Percentiles rank a stretch among this genome's conserved stretches.
Conservation (phyloP, 1,140 invertebrate species). For the Telenomus remus region DNA sequence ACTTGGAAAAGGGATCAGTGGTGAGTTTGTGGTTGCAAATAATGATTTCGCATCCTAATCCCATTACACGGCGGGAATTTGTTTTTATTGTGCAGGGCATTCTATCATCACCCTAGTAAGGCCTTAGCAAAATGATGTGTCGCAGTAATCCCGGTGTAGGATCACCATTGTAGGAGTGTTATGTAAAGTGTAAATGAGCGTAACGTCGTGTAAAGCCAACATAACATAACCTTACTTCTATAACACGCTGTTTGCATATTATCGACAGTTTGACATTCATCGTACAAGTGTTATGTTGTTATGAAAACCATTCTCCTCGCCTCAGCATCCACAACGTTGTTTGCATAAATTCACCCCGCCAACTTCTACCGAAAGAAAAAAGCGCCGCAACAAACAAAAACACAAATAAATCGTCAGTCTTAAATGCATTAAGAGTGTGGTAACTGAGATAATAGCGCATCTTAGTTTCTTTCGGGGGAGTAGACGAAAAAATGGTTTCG, state of each 20-base stretch:
- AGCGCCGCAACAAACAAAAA: neutral
- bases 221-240: slow-evolving; percentile 3
- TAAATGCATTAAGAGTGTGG: too few species aligned
- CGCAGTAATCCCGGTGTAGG: neutral
- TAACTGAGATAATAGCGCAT: too few species aligned
- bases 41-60: too few species aligned
- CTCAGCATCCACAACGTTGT: too few species aligned
- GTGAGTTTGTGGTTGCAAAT: too few species aligned
- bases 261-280: slow-evolving; percentile 1
- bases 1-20: too few species aligned
- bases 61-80: too few species aligned
- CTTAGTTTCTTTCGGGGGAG: neutral
- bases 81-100: too few species aligned
- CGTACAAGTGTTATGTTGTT: neutral
- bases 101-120: too few species aligned
- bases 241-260: neutral
- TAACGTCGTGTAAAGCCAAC: neutral
- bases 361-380: neutral
- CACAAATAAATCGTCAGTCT: too few species aligned
- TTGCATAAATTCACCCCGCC: too few species aligned
- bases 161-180: neutral
- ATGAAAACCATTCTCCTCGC: neutral
- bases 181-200: neutral
- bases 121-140: neutral
- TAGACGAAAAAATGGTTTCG: neutral